Percentiles rank a stretch among this genome's conserved stretches.
These are phyloP conservation scores for Carduelis carduelis DNA, from an alignment of 2,797 vertebrate genomes.

Conservation along the genomic window DNA sequence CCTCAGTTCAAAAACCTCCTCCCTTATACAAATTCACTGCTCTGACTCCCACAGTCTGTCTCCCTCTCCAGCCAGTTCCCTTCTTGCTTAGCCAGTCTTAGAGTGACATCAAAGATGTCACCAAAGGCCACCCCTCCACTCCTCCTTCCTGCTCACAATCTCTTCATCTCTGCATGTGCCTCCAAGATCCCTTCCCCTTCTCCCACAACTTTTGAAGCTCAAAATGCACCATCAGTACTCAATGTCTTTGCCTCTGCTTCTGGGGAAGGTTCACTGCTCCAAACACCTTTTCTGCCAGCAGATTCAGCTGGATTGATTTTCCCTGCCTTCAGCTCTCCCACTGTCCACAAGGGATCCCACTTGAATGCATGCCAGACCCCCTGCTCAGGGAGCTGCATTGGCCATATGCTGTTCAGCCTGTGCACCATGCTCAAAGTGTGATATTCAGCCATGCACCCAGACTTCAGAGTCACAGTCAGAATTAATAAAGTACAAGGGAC, in stretches of 20 bases:
- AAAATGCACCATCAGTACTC: neutral
- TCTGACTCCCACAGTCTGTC: neutral
- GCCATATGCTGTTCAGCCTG: neutral
- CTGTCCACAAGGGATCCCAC: neutral
- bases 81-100: neutral
- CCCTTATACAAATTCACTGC: fast-evolving
- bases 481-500: neutral
- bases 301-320: neutral
- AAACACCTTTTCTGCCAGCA: neutral
- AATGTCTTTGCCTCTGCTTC: neutral
- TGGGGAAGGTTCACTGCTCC: neutral
- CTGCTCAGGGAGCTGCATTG: neutral
- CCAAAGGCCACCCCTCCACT: neutral
- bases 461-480: neutral
- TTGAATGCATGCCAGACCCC: neutral
- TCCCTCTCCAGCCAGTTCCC: neutral
- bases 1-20: neutral
- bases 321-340: neutral
- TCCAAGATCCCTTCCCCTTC: neutral
- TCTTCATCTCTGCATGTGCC: neutral
- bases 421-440: neutral
- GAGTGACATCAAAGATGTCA: neutral
- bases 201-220: neutral
- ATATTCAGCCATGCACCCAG: fast-evolving
- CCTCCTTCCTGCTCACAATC: neutral